A percentile compares a stretch with the other conserved stretches of the same genome.
Conservation (phyloP, 2,888 invertebrate species). For the Melanargia galathea region DNA sequence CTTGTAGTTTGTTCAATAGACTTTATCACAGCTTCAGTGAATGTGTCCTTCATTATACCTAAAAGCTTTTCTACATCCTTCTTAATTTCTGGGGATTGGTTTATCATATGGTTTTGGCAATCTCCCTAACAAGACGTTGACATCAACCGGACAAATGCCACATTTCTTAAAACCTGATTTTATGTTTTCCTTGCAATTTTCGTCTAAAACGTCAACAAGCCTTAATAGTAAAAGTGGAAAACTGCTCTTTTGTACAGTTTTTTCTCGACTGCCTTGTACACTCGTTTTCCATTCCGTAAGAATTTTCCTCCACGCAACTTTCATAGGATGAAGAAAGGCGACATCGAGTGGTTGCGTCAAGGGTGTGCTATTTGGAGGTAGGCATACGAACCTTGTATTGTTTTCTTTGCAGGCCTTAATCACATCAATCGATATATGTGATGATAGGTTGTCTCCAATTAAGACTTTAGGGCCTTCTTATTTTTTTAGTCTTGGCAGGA, state of each 20-base stretch:
- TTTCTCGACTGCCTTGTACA: constrained; percentile 34
- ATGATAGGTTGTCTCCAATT: constrained; percentile 50
- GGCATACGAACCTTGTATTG: constrained; percentile 46
- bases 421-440: constrained; percentile 43
- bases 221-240: neutral
- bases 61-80: no score
- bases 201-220: neutral
- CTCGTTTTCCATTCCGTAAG: constrained; percentile 35
- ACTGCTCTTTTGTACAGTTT: constrained; percentile 4
- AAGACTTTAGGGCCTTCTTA: constrained; percentile 43
- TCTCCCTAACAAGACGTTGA: no score
- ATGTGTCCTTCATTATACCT: no score
- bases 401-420: constrained; percentile 48
- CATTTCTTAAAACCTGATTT: constrained; percentile 2
- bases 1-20: no score
- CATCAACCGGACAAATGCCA: neutral
- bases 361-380: constrained; percentile 52
- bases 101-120: neutral
- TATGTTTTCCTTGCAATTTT: neutral
- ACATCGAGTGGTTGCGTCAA: constrained; percentile 49
- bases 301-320: constrained; percentile 43
- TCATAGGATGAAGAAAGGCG: constrained; percentile 47
- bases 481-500: constrained; percentile 33
- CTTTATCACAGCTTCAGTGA: no score
- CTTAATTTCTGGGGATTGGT: no score